Percentiles rank a stretch among this genome's conserved stretches.
Conservation (phyloP, 1,140 invertebrate species). For the Aculops lycopersici region DNA sequence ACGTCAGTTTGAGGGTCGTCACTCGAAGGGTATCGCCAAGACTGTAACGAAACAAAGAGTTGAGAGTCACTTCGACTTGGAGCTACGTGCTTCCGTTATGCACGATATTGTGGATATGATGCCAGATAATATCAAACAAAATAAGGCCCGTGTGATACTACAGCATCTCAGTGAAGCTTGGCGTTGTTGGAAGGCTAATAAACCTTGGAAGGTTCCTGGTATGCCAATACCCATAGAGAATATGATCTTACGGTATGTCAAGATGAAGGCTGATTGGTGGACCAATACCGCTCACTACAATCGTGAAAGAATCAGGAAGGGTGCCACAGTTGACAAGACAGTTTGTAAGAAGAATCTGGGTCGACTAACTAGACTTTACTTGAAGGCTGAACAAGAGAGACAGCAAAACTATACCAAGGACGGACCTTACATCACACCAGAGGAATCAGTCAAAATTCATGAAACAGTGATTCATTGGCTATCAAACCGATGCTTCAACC, state of each 20-base stretch:
- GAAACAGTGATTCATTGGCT: slow-evolving; percentile 98
- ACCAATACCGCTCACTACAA: slow-evolving; percentile 99
- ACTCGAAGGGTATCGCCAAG: slow-evolving; percentile 94
- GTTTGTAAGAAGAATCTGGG: slow-evolving; percentile 99
- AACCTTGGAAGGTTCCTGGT: slow-evolving; percentile 96
- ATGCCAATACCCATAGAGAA: slow-evolving; percentile 96
- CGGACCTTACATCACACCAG: slow-evolving; percentile 92
- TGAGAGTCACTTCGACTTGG: slow-evolving; percentile 95
- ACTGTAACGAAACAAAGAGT: slow-evolving; percentile 98
- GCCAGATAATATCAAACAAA: slow-evolving; percentile 99
- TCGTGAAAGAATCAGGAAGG: slow-evolving; percentile 64
- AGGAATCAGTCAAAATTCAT: slow-evolving; percentile 97
- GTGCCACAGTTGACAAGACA: slow-evolving; percentile 89
- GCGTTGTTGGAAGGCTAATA: slow-evolving; percentile 99
- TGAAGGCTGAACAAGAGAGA: slow-evolving; percentile 93
- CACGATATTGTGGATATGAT: slow-evolving; percentile 99
- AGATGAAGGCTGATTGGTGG: slow-evolving; percentile 99
- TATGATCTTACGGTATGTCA: slow-evolving; percentile 97
- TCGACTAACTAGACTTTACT: slow-evolving; percentile 65
- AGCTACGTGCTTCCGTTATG: slow-evolving; percentile 89
- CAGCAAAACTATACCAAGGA: slow-evolving; percentile 98
- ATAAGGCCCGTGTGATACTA: slow-evolving; percentile 89
- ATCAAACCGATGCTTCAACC: slow-evolving; percentile 82
- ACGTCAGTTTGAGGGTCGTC: slow-evolving; percentile 88
- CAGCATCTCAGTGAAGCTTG: slow-evolving; percentile 97